These are phyloP conservation scores for Drosophila lacertosa DNA, from an alignment of 1,140 invertebrate species.

Conservation along the genomic window DNA sequence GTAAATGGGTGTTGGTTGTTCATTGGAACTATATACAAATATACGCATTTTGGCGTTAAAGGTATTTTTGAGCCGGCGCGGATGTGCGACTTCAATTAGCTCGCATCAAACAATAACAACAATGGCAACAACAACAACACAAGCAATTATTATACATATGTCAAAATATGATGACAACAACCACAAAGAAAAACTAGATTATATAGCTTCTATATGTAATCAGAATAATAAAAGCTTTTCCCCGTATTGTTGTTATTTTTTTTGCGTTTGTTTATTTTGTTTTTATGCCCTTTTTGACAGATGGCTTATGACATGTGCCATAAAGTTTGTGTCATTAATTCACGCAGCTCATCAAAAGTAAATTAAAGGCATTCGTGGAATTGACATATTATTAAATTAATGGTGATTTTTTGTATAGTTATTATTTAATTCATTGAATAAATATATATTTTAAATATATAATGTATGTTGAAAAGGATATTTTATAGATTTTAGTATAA, in stretches of 20 bases:
- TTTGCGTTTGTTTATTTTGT: background rate
- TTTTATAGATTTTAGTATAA: no score
- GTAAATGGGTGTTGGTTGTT: no score
- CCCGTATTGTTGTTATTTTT: background rate
- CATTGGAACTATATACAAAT: slow-evolving; percentile 33
- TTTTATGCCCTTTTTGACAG: slow-evolving; percentile 16
- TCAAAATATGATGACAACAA: slow-evolving; percentile 51
- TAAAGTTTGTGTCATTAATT: slow-evolving; percentile 6
- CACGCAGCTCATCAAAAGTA: background rate
- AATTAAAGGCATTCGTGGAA: background rate
- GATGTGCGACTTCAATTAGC: slow-evolving; percentile 49
- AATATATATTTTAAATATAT: no score
- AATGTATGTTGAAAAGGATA: no score
- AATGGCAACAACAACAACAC: slow-evolving; percentile 23
- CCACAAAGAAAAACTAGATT: slow-evolving; percentile 29
- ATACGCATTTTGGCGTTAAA: slow-evolving; percentile 8
- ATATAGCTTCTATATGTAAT: slow-evolving; percentile 19
- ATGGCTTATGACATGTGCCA: slow-evolving; percentile 29
- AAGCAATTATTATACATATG: slow-evolving; percentile 46
- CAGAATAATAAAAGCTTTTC: slow-evolving; percentile 33
- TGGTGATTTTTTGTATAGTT: no score
- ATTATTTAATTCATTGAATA: no score
- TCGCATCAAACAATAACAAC: slow-evolving; percentile 8
- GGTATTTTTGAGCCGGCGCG: slow-evolving; percentile 34
- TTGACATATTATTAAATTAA: background rate